These are phyloP conservation scores for Trissolcus basalis DNA, from an alignment of 1,140 invertebrate genomes.

Conservation along the genomic window DNA sequence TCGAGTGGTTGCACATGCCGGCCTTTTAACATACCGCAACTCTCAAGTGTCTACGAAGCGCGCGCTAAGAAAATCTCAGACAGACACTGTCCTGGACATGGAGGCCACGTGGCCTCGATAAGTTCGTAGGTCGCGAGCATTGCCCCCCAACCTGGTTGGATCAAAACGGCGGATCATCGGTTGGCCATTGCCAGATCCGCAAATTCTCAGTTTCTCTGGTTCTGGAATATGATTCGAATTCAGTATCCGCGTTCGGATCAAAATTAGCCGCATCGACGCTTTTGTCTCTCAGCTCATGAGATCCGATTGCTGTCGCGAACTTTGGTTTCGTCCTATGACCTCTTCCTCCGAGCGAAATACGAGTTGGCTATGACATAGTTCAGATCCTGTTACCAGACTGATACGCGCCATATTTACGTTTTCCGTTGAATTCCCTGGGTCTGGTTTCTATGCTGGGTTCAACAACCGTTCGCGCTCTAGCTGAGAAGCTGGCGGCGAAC, in stretches of 20 bases:
- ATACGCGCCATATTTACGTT: slow-evolving; percentile 16
- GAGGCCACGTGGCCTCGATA: slow-evolving; percentile 50
- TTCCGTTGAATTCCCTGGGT: neutral
- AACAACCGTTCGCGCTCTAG: neutral
- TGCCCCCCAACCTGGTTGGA: neutral
- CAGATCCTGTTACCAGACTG: slow-evolving; percentile 22
- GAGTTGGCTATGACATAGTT: slow-evolving; percentile 33
- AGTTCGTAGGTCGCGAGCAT: neutral
- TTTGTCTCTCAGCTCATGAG: slow-evolving; percentile 64
- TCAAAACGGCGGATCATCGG: neutral
- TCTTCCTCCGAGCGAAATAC: slow-evolving; percentile 31
- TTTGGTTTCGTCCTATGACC: slow-evolving; percentile 50
- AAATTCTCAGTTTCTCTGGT: slow-evolving; percentile 56
- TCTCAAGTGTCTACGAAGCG: slow-evolving; percentile 3
- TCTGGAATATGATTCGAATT: slow-evolving; percentile 33
- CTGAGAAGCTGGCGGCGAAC: neutral
- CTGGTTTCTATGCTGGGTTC: neutral
- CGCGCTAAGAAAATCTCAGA: neutral
- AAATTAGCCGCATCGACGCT: slow-evolving; percentile 47
- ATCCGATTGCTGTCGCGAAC: slow-evolving; percentile 64
- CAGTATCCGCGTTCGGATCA: slow-evolving; percentile 16
- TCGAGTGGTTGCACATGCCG: slow-evolving; percentile 22
- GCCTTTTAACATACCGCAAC: slow-evolving; percentile 15
- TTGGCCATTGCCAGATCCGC: slow-evolving; percentile 27
- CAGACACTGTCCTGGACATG: neutral